Conservation (phyloP, 2,888 invertebrate species). For the Nemoura dubitans region DNA sequence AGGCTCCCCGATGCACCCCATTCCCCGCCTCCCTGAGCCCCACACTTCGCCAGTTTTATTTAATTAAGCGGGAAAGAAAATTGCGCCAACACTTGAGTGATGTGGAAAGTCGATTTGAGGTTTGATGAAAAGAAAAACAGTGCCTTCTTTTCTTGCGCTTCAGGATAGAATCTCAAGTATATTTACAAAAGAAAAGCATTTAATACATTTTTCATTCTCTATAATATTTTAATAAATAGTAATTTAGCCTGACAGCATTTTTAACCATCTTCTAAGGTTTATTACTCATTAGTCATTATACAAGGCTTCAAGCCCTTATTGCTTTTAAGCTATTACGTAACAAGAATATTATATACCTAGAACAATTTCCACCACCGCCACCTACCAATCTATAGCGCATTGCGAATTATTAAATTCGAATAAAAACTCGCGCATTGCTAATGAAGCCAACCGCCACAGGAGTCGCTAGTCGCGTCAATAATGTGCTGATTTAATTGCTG, state of each 20-base stretch:
- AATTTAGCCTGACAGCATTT: too few relatives aligned
- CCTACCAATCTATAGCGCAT: background rate
- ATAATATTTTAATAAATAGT: too few relatives aligned
- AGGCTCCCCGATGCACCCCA: background rate
- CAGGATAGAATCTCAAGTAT: background rate
- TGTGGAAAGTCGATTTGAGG: background rate
- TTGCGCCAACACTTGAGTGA: background rate
- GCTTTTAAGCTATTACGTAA: background rate
- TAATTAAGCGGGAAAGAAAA: constrained; percentile 13
- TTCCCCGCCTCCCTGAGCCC: too few relatives aligned
- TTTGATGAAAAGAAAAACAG: background rate
- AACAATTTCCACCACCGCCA: background rate
- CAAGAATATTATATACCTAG: background rate
- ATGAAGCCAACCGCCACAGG: background rate
- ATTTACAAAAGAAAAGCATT: background rate
- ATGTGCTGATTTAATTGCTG: constrained; percentile 16
- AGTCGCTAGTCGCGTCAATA: background rate
- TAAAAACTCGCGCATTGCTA: background rate
- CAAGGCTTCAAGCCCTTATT: background rate
- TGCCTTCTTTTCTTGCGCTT: background rate
- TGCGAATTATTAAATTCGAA: background rate
- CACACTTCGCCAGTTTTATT: constrained; percentile 14
- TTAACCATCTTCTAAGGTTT: background rate
- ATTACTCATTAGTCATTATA: background rate
- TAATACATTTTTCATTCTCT: too few relatives aligned